Evolutionary conservation across 2,888 invertebrate species (phyloP), one percentile per base, ranked within the genome.

Genomic region (Imbricaverruca yamaguchii): DNA sequence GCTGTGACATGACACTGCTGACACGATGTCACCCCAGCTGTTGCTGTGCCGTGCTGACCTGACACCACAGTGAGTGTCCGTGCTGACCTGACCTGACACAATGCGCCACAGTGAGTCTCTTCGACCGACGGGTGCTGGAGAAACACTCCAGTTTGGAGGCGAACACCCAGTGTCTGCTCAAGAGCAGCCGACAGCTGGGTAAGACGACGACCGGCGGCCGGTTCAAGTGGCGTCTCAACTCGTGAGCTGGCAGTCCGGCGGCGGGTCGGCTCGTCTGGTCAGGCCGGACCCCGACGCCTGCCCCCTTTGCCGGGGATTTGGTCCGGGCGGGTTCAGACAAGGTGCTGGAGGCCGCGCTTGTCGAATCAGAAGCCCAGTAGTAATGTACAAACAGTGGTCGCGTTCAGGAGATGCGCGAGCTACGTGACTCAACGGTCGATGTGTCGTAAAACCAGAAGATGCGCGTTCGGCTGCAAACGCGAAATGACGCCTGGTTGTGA

Each of bases 21-120:
- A 39, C 39, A 39, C 4, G 39, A 39, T 39, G 39, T 39, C 39
- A 39, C 39, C 39, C 4, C 79, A 83, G 11, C 78, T 83, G 56
- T 80, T 80, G 4, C 84, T 86, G 59, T 83, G 84, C 65, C 82
- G 82, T 18, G 78, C 78, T 10, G 77, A 85, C 74, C 81, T 82
- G 10, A 80, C 80, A 3, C 81, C n/a, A n/a, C n/a, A n/a, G 82
- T 56, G 84, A 85, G 3, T 61, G 86, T 10, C 86, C 85, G 82
- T 83, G 84, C 65, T 82, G 82, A 18, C 77, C 78, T 10, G 77
- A 85, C 74, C 81, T 82, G 10, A 80, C 80, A 3, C 81, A 82
- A 84, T 85, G 69, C 86, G 85, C 80, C 86, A 85, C 84, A 86
- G 86, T 83, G 82, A 86, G 25, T 81, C 83, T 39, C 65, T 85